phyloP scores from a whole-genome alignment of 2,797 vertebrate species.

The Clarias laeviceps region DNA sequence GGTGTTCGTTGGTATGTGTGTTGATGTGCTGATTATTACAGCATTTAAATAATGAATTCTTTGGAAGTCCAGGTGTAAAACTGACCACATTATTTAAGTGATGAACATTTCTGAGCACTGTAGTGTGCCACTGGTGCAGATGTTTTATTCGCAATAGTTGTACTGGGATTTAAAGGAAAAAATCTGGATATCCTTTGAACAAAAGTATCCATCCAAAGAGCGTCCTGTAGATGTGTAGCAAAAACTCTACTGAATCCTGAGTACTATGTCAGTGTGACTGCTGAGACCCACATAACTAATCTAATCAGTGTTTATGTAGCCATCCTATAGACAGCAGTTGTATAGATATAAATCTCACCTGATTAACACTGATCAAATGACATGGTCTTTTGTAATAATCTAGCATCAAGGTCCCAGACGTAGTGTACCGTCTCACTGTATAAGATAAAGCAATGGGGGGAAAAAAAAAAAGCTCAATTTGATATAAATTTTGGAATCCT shows the following conservation, averaged over 20 bases:
- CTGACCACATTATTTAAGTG: background rate
- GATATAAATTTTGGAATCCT: background rate
- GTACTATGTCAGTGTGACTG: background rate
- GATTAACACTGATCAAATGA: background rate
- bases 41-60: background rate
- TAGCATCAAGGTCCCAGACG: background rate
- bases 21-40: background rate
- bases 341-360: background rate
- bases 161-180: background rate
- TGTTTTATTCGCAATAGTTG: background rate
- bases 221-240: background rate
- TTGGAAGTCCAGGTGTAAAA: background rate
- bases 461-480: background rate
- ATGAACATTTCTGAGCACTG: background rate
- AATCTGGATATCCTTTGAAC: background rate
- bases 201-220: background rate
- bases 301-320: background rate
- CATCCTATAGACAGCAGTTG: background rate
- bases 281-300: background rate
- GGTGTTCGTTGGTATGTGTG: background rate
- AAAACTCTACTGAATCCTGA: no score
- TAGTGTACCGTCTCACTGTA: no score
- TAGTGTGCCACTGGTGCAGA: background rate
- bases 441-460: background rate
- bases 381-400: background rate